Conservation (phyloP, 2,888 invertebrate genomes). For the Diarsia mendica region DNA sequence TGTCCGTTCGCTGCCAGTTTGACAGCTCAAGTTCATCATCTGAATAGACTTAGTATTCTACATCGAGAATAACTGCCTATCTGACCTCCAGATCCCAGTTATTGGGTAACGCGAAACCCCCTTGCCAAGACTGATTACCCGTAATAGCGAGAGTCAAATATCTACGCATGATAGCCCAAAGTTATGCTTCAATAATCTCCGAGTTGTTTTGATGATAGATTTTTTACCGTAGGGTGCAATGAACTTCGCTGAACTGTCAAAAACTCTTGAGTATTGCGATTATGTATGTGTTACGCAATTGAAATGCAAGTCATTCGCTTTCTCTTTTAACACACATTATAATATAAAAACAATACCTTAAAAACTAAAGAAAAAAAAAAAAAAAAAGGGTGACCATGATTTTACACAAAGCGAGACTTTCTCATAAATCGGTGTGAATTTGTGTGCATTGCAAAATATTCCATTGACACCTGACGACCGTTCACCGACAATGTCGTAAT, state of each 20-base stretch:
- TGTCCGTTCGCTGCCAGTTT: background rate
- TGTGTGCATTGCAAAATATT: conserved; percentile 52
- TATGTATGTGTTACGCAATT: conserved; percentile 34
- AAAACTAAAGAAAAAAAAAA: background rate
- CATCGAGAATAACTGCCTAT: background rate
- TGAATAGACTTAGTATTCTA: background rate
- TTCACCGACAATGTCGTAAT: conserved; percentile 42
- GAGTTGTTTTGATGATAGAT: background rate
- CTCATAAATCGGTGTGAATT: conserved; percentile 21
- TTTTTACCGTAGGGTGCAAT: conserved; percentile 26
- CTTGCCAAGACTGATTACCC: background rate
- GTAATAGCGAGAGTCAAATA: background rate
- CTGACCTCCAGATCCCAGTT: background rate
- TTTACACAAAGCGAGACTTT: conserved; percentile 11
- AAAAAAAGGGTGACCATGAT: conserved; percentile 15
- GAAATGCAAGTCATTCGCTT: conserved; percentile 41
- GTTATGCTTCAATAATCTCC: background rate
- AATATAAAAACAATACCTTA: background rate
- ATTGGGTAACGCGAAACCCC: background rate
- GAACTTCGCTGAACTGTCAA: conserved; percentile 40
- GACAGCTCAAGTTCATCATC: background rate
- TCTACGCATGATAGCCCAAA: background rate
- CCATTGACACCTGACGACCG: conserved; percentile 48
- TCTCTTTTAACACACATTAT: conserved; percentile 15
- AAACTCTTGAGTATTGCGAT: conserved; percentile 32